These are phyloP conservation scores for Threskiornis aethiopicus DNA, from an alignment of 2,797 vertebrate genomes.

Conservation along the genomic window DNA sequence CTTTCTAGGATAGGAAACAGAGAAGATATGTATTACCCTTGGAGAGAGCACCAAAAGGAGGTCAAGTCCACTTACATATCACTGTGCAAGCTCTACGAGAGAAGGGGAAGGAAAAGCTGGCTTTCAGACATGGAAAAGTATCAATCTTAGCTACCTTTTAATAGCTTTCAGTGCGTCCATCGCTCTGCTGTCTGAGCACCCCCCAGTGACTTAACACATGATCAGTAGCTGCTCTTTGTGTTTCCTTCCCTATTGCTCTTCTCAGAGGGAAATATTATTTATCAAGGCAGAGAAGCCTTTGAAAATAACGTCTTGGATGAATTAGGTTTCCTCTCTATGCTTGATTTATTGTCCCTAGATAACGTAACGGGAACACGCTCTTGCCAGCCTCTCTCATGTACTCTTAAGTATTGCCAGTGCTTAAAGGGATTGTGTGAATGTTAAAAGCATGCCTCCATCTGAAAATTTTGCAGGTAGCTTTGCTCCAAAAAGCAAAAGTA, in stretches of 20 bases:
- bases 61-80: not conserved
- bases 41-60: not conserved
- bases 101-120: not conserved
- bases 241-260: not conserved
- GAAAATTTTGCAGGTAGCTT: not conserved
- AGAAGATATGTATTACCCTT: not conserved
- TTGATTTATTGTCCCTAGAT: not conserved
- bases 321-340: not conserved
- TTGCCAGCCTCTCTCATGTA: not conserved
- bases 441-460: not conserved
- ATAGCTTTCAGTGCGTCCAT: not conserved
- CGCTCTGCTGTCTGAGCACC: not conserved
- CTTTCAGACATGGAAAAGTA: not conserved
- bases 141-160: not conserved
- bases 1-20: not conserved
- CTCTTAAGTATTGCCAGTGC: not conserved
- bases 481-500: not conserved
- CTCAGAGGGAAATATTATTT: not conserved
- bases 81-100: not conserved
- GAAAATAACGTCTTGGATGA: not conserved
- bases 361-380: not conserved
- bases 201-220: not conserved
- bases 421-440: not conserved
- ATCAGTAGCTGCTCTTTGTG: not conserved
- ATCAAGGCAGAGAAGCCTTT: not conserved